Conservation (phyloP, 2,797 vertebrate genomes). For the Alfaro cultratus region DNA sequence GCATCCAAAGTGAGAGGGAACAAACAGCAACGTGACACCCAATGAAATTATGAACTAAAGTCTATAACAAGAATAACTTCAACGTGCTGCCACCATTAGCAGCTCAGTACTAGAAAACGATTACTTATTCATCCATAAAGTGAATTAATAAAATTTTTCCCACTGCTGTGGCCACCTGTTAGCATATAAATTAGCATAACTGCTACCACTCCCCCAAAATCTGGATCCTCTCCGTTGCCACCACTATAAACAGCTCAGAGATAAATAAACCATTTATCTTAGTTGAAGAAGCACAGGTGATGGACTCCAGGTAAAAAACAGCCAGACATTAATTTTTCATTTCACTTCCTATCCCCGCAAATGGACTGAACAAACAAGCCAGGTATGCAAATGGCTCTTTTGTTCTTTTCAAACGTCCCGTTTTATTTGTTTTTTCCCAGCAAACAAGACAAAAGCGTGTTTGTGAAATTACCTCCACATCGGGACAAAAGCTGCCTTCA, state of each 20-base stretch:
- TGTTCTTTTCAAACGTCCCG: conserved; percentile 41
- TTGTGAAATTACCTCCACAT: conserved; percentile 37
- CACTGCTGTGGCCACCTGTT: background rate
- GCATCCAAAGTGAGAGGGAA: background rate
- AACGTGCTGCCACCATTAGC: background rate
- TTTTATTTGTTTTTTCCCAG: conserved; percentile 29
- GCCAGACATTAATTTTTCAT: conserved; percentile 36
- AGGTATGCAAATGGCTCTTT: conserved; percentile 48
- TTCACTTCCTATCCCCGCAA: conserved; percentile 23
- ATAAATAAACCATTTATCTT: conserved; percentile 22
- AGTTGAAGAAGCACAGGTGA: conserved; percentile 31
- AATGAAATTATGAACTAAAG: background rate
- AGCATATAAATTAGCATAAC: background rate
- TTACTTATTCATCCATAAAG: background rate
- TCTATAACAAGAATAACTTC: background rate
- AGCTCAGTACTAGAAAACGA: background rate
- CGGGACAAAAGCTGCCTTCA: conserved; percentile 19
- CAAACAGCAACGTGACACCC: background rate
- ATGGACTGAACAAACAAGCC: conserved; percentile 22
- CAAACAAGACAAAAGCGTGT: conserved; percentile 39
- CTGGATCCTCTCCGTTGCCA: background rate
- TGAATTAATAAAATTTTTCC: background rate
- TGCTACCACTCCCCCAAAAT: background rate
- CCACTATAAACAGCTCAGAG: background rate
- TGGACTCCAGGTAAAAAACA: conserved; percentile 22